Conservation (phyloP, 2,888 invertebrate genomes). For the Gisinianus flammeolus region DNA sequence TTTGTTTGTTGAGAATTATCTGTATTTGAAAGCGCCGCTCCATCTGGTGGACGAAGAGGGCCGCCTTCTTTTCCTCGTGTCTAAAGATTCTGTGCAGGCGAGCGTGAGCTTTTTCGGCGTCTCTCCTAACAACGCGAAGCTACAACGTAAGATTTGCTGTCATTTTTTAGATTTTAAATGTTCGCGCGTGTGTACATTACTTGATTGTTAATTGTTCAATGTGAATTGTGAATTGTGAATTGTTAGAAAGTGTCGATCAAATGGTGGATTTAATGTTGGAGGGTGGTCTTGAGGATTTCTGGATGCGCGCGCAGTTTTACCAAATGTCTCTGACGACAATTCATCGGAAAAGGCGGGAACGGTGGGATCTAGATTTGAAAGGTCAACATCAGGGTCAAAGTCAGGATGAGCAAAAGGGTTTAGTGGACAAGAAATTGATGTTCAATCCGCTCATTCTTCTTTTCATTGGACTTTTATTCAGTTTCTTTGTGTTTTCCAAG, state of each 20-base stretch:
- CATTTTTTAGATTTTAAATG: background rate
- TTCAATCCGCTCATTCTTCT: constrained; percentile 5
- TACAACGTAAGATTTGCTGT: constrained; percentile 1
- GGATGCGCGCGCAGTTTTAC: constrained; percentile 6
- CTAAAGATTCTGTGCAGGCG: constrained; percentile 7
- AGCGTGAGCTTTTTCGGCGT: constrained; percentile 1
- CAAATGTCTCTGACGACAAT: constrained; percentile 5
- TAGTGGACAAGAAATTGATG: constrained; percentile 3
- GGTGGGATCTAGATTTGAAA: background rate
- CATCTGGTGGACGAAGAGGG: background rate
- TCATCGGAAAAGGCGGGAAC: background rate
- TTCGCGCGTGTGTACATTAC: too few species aligned
- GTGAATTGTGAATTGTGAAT: too few species aligned
- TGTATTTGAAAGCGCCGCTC: constrained; percentile 8
- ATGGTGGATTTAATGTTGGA: constrained; percentile 16
- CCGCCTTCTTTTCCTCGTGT: background rate
- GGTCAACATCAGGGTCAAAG: background rate
- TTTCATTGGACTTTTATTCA: constrained; percentile 4
- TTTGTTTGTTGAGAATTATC: constrained; percentile 11
- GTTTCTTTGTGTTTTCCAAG: too few species aligned
- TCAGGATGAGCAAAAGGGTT: background rate
- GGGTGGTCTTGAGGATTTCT: background rate
- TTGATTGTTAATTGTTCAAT: too few species aligned
- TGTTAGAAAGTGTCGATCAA: too few species aligned
- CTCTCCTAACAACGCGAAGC: background rate